phyloP scores from a whole-genome alignment of 2,888 invertebrate genomes.

The Drosophila pseudotakahashii region DNA sequence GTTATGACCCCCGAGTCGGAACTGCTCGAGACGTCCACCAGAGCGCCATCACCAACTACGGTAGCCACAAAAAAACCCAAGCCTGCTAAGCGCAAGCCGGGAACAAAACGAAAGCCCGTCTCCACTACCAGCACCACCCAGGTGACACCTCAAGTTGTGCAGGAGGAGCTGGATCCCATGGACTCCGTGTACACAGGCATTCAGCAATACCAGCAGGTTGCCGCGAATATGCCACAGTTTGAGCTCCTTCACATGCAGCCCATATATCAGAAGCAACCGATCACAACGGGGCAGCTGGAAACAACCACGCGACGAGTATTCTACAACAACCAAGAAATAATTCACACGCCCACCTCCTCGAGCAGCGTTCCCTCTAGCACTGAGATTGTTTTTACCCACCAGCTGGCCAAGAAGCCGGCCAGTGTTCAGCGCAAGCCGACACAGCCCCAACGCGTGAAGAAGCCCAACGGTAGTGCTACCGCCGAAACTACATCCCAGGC shows the following conservation, averaged over 20 bases:
- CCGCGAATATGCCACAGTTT: slow-evolving; percentile 75
- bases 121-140: slow-evolving; percentile 59
- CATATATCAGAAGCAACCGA: slow-evolving; percentile 74
- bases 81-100: slow-evolving; percentile 79
- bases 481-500: slow-evolving; percentile 34
- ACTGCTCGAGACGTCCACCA: slow-evolving; percentile 80
- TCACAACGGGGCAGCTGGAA: slow-evolving; percentile 58
- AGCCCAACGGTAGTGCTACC: slow-evolving; percentile 55
- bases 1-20: slow-evolving; percentile 84
- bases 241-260: slow-evolving; percentile 80
- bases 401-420: slow-evolving; percentile 65
- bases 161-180: slow-evolving; percentile 78
- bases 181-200: slow-evolving; percentile 82
- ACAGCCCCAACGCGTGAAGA: slow-evolving; percentile 73
- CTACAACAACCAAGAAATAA: slow-evolving; percentile 81
- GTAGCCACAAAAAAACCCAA: slow-evolving; percentile 74
- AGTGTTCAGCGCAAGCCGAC: slow-evolving; percentile 63
- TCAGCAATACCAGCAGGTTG: slow-evolving; percentile 79
- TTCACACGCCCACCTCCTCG: slow-evolving; percentile 65
- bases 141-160: slow-evolving; percentile 72
- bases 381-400: slow-evolving; percentile 40
- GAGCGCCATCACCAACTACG: slow-evolving; percentile 45
- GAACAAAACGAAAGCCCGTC: slow-evolving; percentile 72
- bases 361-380: slow-evolving; percentile 35
- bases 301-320: slow-evolving; percentile 79